Conservation (phyloP, 1,140 invertebrate species). For the Glossosoma conforme region DNA sequence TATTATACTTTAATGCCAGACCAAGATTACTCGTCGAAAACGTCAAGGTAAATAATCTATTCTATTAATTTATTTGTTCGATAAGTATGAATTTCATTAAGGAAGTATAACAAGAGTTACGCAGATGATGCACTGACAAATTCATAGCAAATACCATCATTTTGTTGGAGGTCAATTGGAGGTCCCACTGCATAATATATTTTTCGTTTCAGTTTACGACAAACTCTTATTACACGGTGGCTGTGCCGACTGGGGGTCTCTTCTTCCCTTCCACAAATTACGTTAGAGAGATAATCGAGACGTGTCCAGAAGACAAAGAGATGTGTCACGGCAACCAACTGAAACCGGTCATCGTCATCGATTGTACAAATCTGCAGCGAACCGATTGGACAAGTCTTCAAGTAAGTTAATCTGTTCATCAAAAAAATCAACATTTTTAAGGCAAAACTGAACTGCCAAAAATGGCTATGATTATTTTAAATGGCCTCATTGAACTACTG, state of each 20-base stretch:
- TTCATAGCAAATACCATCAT: too few relatives aligned
- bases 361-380: constrained; percentile 49
- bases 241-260: constrained; percentile 55
- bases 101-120: too few relatives aligned
- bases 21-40: constrained; percentile 59
- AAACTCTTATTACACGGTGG: constrained; percentile 44
- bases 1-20: constrained; percentile 75
- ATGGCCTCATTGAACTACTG: too few relatives aligned
- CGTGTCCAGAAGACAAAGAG: constrained; percentile 34
- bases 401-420: constrained; percentile 36
- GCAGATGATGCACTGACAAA: too few relatives aligned
- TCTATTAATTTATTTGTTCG: too few relatives aligned
- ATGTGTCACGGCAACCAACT: constrained; percentile 31
- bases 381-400: constrained; percentile 56
- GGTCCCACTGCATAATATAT: too few relatives aligned
- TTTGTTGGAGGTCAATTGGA: too few relatives aligned
- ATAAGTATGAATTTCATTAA: too few relatives aligned
- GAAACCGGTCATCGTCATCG: constrained; percentile 46
- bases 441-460: too few relatives aligned
- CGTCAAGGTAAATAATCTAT: constrained; percentile 45
- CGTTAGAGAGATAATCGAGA: constrained; percentile 51
- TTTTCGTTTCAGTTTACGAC: constrained; percentile 39
- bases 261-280: constrained; percentile 61
- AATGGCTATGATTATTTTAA: too few relatives aligned
- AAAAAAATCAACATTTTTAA: constrained; percentile 11